These are phyloP conservation scores for Holothuria leucospilota DNA, from an alignment of 53 echinoderm and acorn worm genomes.

Conservation along the genomic window DNA sequence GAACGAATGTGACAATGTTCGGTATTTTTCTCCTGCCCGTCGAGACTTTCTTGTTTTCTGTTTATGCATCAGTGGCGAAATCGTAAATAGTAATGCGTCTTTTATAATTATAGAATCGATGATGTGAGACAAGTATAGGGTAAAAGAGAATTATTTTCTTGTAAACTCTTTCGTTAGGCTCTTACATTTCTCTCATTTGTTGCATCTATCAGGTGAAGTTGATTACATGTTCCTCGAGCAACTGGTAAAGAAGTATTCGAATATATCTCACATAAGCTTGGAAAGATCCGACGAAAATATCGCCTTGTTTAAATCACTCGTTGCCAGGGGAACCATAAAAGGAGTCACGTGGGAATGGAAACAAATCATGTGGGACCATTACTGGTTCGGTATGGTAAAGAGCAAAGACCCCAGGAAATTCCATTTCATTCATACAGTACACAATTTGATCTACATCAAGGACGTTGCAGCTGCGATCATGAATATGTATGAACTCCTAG, in stretches of 20 bases:
- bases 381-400: not conserved
- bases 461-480: slow-evolving; percentile 15
- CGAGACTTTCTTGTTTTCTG: too few relatives aligned
- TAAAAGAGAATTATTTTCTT: too few relatives aligned
- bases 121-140: too few relatives aligned
- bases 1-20: too few relatives aligned
- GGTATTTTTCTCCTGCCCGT: too few relatives aligned
- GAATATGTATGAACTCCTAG: slow-evolving; percentile 36
- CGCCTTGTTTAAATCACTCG: slow-evolving; percentile 19
- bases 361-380: slow-evolving; percentile 27
- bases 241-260: slow-evolving; percentile 13
- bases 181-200: too few relatives aligned
- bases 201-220: slow-evolving; percentile 26
- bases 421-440: slow-evolving; percentile 31
- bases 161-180: too few relatives aligned
- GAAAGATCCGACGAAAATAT: slow-evolving; percentile 21
- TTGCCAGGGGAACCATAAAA: slow-evolving; percentile 20
- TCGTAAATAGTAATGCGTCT: too few relatives aligned
- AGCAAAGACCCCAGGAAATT: slow-evolving; percentile 5
- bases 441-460: slow-evolving; percentile 20
- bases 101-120: too few relatives aligned
- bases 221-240: slow-evolving; percentile 35
- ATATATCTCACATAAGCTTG: slow-evolving; percentile 30
- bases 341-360: slow-evolving; percentile 41
- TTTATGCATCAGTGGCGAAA: too few relatives aligned